These are phyloP conservation scores for Lepidurus couesii DNA, from an alignment of 1,140 invertebrate genomes.

Conservation along the genomic window DNA sequence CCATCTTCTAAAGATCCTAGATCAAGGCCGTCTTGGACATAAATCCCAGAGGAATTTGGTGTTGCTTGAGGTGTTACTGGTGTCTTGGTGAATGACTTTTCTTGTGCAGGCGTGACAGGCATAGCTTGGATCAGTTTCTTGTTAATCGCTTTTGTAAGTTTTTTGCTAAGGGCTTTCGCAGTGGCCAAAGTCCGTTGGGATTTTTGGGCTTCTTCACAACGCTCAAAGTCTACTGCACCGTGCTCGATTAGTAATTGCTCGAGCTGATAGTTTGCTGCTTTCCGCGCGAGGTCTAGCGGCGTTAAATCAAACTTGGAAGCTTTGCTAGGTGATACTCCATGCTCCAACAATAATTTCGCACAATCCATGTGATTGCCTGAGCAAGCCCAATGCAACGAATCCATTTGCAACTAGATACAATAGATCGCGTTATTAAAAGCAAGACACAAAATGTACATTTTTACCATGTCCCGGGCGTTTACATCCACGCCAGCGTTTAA, in stretches of 20 bases:
- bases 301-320: conserved; percentile 2
- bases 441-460: neutral
- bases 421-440: neutral
- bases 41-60: neutral
- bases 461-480: conserved; percentile 75
- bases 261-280: neutral
- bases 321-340: conserved; percentile 7
- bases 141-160: neutral
- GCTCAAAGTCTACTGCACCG: neutral
- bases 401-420: neutral
- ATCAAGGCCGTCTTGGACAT: conserved; percentile 27
- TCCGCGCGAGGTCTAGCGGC: neutral
- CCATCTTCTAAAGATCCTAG: neutral
- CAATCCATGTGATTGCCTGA: neutral
- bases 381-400: neutral
- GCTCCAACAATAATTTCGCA: neutral
- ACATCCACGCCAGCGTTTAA: conserved; percentile 70
- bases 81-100: neutral
- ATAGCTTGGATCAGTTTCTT: neutral
- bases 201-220: neutral
- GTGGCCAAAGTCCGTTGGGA: neutral
- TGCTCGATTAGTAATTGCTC: neutral
- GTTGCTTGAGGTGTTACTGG: neutral
- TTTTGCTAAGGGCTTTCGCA: neutral
- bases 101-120: neutral